Evolutionary conservation across 2,888 invertebrate genomes (phyloP), one percentile per base, ranked within the genome.

Genomic region (Iphiclides podalirius): DNA sequence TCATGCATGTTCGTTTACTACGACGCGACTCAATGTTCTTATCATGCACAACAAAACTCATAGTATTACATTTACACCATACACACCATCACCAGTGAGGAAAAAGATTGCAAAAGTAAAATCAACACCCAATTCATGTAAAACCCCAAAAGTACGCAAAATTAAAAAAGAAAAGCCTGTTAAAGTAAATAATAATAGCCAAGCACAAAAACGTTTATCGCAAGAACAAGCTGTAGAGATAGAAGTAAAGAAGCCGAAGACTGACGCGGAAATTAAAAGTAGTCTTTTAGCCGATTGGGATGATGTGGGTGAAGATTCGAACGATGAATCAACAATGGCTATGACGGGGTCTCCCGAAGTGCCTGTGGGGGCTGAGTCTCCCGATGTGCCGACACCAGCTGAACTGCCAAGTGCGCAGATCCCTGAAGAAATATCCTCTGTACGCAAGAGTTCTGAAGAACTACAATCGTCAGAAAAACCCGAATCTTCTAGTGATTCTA

Each of bases 271-370:
- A 72, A 91, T 94, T 58, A 91, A 92, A 52, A 92, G 90, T 48
- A 92, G 93, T 60, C 81, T 95, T 35, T 75, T 95, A 49, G 94
- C 94, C 1, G 95, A 95, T 66, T 95, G 95, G 95, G 92, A 92
- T 55, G 94, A 94, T 60, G 92, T 71, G 12, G 86, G 79, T 46
- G 86, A 87, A 37, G 81, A 82, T 47, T 80, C 75, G 6, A 78
- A 76, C 59, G 86, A 83, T 43, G 75, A 79, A 11, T 64, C 76
- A 14, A 59, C 66, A 12, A 67, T 72, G 50, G 63, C 64, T 1
- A 68, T 74, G 60, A 64, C 74, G 14, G 69, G 70, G 12, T 81
- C 79, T 2, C 86, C 85, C 12, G 79, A 79, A 60, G 71, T 81
- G 14, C 73, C 80, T 0, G 68, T 77, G 23, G 76, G 76, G 7